Conservation (phyloP, 2,113 vertebrate species). For the Chinchilla lanigera region DNA sequence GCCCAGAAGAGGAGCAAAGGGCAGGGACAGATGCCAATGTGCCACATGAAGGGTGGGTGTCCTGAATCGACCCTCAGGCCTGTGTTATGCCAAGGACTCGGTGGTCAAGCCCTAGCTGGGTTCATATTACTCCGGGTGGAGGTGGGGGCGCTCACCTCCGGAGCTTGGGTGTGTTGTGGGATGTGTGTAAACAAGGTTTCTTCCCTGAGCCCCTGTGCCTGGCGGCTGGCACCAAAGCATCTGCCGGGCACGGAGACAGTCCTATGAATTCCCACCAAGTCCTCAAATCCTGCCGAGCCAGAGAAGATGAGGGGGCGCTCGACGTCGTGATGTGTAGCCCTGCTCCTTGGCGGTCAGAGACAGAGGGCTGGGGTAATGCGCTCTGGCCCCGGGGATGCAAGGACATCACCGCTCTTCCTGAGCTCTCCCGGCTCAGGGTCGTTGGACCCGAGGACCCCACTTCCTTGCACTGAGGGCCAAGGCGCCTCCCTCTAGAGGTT, state of each 20-base stretch:
- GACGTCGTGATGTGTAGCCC: constrained; percentile 54
- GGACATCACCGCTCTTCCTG: not conserved
- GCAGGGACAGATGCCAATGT: not conserved
- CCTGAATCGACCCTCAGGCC: not conserved
- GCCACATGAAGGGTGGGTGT: not conserved
- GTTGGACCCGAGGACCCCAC: not conserved
- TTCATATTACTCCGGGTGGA: not conserved
- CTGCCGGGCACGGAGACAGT: constrained; percentile 9
- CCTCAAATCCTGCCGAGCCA: constrained; percentile 51
- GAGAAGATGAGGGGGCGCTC: constrained; percentile 36
- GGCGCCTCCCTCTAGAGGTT: not conserved
- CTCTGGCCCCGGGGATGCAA: not conserved
- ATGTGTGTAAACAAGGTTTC: not conserved
- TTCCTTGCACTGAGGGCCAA: not conserved
- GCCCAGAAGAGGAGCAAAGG: not conserved
- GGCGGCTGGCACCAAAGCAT: not conserved
- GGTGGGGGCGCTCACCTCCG: not conserved
- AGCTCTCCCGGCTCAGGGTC: not conserved
- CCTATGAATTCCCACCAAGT: constrained; percentile 16
- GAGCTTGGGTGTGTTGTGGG: not conserved
- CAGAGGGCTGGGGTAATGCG: not conserved
- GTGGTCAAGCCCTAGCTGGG: not conserved
- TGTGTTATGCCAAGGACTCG: not conserved
- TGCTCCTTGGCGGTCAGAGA: not conserved
- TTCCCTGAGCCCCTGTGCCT: not conserved